Conservation (phyloP, 2,888 invertebrate genomes). For the Cremastinae sp. region DNA sequence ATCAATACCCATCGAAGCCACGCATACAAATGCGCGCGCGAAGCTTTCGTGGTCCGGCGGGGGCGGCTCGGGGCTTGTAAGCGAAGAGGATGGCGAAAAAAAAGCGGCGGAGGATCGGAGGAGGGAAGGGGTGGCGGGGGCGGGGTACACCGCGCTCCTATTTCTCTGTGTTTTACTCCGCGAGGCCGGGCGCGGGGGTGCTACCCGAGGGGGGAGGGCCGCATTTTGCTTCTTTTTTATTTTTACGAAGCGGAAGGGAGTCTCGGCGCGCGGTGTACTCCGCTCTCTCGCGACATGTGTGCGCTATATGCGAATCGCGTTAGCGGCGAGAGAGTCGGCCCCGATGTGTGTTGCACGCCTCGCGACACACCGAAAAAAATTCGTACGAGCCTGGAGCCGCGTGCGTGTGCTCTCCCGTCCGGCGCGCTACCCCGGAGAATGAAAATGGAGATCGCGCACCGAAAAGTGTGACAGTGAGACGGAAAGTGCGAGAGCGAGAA, state of each 20-base stretch:
- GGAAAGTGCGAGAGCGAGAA: conserved; percentile 41
- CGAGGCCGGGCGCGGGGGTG: conserved; percentile 31
- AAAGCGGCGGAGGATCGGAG: conserved; percentile 49
- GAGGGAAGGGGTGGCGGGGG: conserved; percentile 6
- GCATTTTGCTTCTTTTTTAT: conserved; percentile 26
- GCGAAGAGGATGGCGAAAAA: conserved; percentile 63
- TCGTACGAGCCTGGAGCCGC: conserved; percentile 25
- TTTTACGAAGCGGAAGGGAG: conserved; percentile 5
- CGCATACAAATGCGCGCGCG: conserved; percentile 79
- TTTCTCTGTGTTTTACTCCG: conserved; percentile 36
- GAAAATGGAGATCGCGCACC: conserved; percentile 68
- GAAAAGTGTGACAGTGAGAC: conserved; percentile 61
- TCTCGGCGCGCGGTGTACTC: conserved; percentile 43
- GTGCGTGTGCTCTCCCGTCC: conserved; percentile 35
- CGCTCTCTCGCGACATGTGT: conserved; percentile 46
- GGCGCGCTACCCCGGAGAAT: conserved; percentile 59
- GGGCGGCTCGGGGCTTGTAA: conserved; percentile 52
- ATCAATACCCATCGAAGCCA: conserved; percentile 81
- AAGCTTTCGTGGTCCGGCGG: conserved; percentile 58
- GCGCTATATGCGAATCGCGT: conserved; percentile 35
- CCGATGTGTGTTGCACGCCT: conserved; percentile 18
- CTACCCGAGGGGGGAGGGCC: conserved; percentile 28
- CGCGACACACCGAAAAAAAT: conserved; percentile 49
- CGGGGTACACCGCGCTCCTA: conserved; percentile 39
- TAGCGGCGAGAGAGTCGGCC: conserved; percentile 47